These are phyloP conservation scores for Temnothorax ravouxi DNA, from an alignment of 2,888 invertebrate species.

Conservation along the genomic window DNA sequence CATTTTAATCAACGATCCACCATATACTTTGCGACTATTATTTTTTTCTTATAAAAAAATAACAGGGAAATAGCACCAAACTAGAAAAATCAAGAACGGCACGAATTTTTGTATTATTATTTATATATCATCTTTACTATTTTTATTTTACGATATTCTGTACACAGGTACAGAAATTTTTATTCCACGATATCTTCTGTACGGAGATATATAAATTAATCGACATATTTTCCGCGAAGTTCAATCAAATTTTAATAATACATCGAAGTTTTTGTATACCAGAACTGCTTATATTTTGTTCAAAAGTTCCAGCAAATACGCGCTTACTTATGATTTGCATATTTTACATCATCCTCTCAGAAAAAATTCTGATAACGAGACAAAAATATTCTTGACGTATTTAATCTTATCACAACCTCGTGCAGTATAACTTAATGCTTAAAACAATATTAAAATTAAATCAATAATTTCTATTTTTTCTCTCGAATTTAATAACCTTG, in stretches of 20 bases:
- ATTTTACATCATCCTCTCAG: neutral
- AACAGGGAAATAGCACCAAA: neutral
- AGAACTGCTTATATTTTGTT: neutral
- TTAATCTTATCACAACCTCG: too few relatives aligned
- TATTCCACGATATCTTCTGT: neutral
- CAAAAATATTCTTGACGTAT: too few relatives aligned
- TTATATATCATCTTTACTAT: neutral
- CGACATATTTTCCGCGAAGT: neutral
- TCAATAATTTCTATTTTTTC: too few relatives aligned
- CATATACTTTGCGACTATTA: neutral
- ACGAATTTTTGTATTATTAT: conserved; percentile 6
- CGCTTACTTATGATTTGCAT: neutral
- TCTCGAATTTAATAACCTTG: too few relatives aligned
- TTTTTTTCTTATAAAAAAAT: conserved; percentile 22
- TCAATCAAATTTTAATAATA: neutral
- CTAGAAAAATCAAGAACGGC: neutral
- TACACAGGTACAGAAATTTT: neutral
- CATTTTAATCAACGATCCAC: conserved; percentile 46
- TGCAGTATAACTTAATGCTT: too few relatives aligned
- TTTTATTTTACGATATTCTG: neutral
- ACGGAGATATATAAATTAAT: neutral
- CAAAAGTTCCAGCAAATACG: neutral
- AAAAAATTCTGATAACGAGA: too few relatives aligned
- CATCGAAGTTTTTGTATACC: neutral
- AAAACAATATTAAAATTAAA: too few relatives aligned